phyloP scores from a whole-genome alignment of 1,140 invertebrate species.

The Ganaspis sp. region DNA sequence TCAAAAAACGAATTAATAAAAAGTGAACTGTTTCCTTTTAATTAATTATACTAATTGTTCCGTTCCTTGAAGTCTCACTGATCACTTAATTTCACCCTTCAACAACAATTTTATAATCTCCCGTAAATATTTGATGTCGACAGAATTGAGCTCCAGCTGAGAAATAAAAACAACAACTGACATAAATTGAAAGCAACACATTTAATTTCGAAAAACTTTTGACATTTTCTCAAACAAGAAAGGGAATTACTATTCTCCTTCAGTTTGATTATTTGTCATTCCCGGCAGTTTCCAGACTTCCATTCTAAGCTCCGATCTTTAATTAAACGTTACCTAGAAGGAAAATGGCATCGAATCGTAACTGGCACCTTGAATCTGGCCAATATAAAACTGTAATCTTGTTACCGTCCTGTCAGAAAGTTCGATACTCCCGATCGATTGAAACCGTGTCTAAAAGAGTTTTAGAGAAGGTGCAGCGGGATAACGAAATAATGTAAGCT shows the following conservation, averaged over 20 bases:
- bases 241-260: neutral
- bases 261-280: conserved; percentile 9
- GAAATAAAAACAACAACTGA: neutral
- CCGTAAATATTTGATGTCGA: neutral
- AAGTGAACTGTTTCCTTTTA: no score
- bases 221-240: conserved; percentile 6
- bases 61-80: neutral
- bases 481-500: conserved; percentile 45
- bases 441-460: conserved; percentile 33
- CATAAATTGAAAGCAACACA: neutral
- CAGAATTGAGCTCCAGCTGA: neutral
- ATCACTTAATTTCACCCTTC: neutral
- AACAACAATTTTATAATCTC: neutral
- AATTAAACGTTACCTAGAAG: conserved; percentile 3
- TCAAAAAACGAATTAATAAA: no score
- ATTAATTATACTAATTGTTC: no score
- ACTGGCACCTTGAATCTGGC: neutral
- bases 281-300: neutral
- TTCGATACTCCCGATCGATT: conserved; percentile 24
- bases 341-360: neutral
- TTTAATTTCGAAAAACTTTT: conserved; percentile 18
- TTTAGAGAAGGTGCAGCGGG: conserved; percentile 6
- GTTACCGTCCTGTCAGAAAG: conserved; percentile 18
- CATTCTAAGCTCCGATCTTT: conserved; percentile 2
- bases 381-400: conserved; percentile 20